Evolutionary conservation across 2,113 vertebrate species (phyloP).

Genomic region (Amblyornis subalaris): DNA sequence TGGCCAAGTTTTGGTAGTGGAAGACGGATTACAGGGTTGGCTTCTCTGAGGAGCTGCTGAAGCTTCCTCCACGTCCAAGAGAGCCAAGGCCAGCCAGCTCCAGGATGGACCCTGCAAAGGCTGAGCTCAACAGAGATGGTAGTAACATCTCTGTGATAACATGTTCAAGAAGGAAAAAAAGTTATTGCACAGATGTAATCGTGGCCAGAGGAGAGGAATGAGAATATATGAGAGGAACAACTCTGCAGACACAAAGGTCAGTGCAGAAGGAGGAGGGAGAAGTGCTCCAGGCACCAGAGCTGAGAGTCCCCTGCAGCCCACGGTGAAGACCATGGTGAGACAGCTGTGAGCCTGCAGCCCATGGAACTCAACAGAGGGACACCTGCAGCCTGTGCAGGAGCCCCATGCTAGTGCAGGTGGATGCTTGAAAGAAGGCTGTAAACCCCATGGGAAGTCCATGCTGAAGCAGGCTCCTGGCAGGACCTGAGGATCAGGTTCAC

Average conservation of each 20-base stretch:
- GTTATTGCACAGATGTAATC: not conserved
- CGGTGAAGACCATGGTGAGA: not conserved
- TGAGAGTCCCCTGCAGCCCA: rapidly evolving
- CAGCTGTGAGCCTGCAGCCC: not conserved
- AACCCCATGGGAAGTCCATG: not conserved
- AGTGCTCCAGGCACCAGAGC: rapidly evolving
- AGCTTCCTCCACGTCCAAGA: not conserved
- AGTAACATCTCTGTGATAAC: not conserved
- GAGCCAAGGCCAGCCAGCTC: not conserved
- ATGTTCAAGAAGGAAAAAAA: not conserved
- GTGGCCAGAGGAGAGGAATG: not conserved
- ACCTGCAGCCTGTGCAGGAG: not conserved
- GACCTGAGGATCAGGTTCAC: not conserved
- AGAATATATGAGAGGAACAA: not conserved
- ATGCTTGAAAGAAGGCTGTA: not conserved
- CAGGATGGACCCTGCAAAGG: not conserved
- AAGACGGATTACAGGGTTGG: not conserved
- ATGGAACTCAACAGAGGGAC: not conserved
- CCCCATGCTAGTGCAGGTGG: not conserved
- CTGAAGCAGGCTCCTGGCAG: not conserved
- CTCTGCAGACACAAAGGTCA: not conserved
- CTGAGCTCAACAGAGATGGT: not conserved
- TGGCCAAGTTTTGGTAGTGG: not conserved
- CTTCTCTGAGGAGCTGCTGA: not conserved
- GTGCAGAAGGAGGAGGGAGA: not conserved